Base-by-base conservation (phyloP, 2,797 vertebrate species). In the Halcyon leucocephala region DNA sequence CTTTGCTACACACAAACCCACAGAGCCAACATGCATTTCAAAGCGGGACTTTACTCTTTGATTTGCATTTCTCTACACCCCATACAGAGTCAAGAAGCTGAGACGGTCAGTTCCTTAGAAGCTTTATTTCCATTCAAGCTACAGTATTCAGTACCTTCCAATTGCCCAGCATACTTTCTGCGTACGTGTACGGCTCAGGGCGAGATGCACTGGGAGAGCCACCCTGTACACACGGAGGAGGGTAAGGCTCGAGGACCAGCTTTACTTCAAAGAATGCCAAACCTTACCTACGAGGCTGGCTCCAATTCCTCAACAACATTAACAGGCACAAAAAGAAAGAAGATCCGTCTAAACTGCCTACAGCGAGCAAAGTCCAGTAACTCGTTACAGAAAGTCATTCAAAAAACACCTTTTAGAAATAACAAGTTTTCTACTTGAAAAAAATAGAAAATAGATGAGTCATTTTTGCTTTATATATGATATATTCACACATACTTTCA, bases 81-180 rank as follows among this genome's bases (percentile, higher is more conserved):
- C 95, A 28, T 12, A 81, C 12, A 93, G 72, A 96, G 95, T 94
- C 86, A 96, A 92, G 95, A 97, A 89, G 82, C 92, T 37, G 81
- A 97, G 81, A 96, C 95, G 3, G 86, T 52, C 74, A 66, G 62
- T 95, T 97, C 93, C 96, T 96, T 90, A 93, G 93, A 97, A 96
- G 93, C 90, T 97, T 97, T 97, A 97, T 96, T 97, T 96, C 94
- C 90, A 89, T 96, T 93, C 93, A 95, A 93, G 71, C 96, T 96
- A 96, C 96, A 97, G 95, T 95, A 97, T 95, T 91, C 69, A 80
- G 71, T 93, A 97, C 94, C 93, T 97, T 96, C 92, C 90, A 81
- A 86, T 82, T 95, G 92, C 73, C 77, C 86, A 2, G 91, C 84
- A 49, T 92, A 92, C 24, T 72, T 82, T 94, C 91, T 95, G 86